Percentiles rank a stretch among this genome's conserved stretches.
phyloP scores from a whole-genome alignment of 2,113 vertebrate genomes.

The Agapornis roseicollis region DNA sequence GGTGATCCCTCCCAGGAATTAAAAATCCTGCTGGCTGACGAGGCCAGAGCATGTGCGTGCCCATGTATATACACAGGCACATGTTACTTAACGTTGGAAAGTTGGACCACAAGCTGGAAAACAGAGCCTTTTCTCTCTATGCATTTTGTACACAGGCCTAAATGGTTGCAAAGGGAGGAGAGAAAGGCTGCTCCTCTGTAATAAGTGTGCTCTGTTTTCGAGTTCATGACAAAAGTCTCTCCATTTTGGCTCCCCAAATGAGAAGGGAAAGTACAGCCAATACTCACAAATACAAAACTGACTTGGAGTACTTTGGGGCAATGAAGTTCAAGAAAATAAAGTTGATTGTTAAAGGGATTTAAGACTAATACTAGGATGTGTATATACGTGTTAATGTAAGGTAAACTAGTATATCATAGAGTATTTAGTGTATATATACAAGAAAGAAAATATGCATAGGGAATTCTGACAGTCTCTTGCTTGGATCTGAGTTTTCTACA shows the following conservation, averaged over 20 bases:
- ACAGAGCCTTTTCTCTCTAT: background rate
- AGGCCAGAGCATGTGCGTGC: background rate
- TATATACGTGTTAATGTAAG: background rate
- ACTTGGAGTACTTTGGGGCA: background rate
- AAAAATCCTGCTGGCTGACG: background rate
- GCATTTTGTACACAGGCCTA: background rate
- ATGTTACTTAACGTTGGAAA: accelerated
- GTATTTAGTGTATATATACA: background rate
- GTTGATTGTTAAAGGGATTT: background rate
- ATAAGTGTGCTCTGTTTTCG: background rate
- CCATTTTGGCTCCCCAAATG: accelerated
- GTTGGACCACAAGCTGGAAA: background rate
- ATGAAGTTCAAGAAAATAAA: background rate
- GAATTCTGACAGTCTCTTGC: background rate
- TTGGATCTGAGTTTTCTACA: background rate
- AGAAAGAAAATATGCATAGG: background rate
- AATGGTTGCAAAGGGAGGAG: background rate
- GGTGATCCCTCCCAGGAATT: background rate
- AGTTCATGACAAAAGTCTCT: background rate
- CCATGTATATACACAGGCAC: background rate
- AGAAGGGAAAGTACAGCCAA: background rate
- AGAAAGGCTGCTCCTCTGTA: background rate
- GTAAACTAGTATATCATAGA: background rate
- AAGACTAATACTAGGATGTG: background rate
- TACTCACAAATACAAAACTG: background rate